Base-by-base conservation (phyloP, 2,113 vertebrate genomes). In the Lagopus leucura region DNA sequence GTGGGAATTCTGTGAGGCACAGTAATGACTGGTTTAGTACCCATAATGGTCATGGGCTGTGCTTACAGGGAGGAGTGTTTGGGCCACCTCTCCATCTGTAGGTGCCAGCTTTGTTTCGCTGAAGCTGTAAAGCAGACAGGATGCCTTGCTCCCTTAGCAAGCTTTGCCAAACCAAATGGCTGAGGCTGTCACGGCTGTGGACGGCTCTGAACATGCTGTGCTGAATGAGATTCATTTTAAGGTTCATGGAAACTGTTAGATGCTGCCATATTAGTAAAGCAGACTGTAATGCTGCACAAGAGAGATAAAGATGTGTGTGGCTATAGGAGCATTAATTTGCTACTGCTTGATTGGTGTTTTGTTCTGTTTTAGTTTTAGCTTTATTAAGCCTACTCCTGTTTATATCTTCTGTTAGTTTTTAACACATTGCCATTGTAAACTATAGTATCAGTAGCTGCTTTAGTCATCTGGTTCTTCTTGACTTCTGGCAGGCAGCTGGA, bases 311-410 rank as follows among this genome's bases (percentile, higher is more conserved):
- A 63, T 4, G 0, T 2, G 0, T 8, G 8, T 24, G 24, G 13
- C 58, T 82, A 8, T 47, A n/a, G 63, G 50, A 25, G 28, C n/a
- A 10, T 61, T 43, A 19, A 47, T 40, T 64, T 86, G 50, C 52
- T 71, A 15, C 38, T 18, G 16, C 27, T 54, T 84, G 57, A 72
- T 13, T 24, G 40, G 24, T 52, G 43, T 47, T 61, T 45, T 22
- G 22, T 43, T 85, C 24, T 67, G 47, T 14, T 78, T 17, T 78
- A 70, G 17, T 73, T 91, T 90, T 82, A 47, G 82, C 43, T 90
- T 65, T 72, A 32, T 54, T 75, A 54, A 67, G 10, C 36, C 24
- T 28, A 10, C 20, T 34, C 10, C 58, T 93, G 32, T 10, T 84
- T 50, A 4, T 58, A 45, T n/a, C 43, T 71, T 0, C 27, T 75